Percentiles rank a stretch among this genome's conserved stretches.
These are phyloP conservation scores for Malurus splendens DNA, from an alignment of 2,797 vertebrate genomes.

Conservation along the genomic window DNA sequence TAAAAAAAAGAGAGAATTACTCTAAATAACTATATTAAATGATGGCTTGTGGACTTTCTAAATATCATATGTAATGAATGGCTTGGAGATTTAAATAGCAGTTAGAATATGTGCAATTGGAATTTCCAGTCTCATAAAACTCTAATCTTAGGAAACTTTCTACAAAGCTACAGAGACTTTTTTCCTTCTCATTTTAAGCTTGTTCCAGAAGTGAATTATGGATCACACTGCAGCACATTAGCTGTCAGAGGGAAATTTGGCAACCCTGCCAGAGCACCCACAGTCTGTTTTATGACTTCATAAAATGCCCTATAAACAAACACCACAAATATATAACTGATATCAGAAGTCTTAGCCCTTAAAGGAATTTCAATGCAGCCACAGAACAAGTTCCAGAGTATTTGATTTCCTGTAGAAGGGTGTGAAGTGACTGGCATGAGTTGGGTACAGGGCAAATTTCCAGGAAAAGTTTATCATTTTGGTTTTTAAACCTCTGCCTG, in stretches of 20 bases:
- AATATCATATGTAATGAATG: neutral
- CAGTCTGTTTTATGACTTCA: neutral
- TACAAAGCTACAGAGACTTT: neutral
- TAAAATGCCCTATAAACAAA: constrained; percentile 16
- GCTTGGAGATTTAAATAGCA: neutral
- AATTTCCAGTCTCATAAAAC: neutral
- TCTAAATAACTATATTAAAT: neutral
- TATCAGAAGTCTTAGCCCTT: neutral
- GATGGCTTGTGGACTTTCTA: neutral
- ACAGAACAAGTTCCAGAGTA: neutral
- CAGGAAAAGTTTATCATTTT: neutral
- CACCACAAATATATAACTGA: neutral
- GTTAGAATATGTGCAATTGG: neutral
- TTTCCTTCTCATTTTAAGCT: neutral
- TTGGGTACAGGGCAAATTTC: neutral
- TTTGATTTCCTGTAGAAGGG: neutral
- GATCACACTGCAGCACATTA: neutral
- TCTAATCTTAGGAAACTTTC: neutral
- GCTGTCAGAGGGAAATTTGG: neutral
- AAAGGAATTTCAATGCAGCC: neutral
- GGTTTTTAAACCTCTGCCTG: neutral
- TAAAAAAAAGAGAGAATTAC: neutral
- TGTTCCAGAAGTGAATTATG: neutral
- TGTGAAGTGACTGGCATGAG: fast-evolving
- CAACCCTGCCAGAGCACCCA: neutral